Conservation (phyloP, 1,140 invertebrate genomes). For the Drosophila sturtevanti region DNA sequence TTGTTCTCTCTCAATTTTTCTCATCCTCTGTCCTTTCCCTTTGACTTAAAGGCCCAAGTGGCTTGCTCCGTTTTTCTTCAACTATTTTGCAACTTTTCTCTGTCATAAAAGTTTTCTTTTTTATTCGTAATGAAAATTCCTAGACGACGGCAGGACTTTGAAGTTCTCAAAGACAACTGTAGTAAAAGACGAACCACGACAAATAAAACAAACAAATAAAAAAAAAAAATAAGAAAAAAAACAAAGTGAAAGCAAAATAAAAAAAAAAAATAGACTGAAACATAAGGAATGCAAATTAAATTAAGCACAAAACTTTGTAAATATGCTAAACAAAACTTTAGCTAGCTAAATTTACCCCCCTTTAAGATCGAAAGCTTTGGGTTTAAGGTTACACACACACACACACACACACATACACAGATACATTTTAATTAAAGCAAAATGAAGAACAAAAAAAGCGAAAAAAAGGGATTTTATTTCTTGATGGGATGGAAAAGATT, state of each 20-base stretch:
- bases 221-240: constrained; percentile 25
- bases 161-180: constrained; percentile 19
- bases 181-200: background rate
- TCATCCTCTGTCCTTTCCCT: too few relatives aligned
- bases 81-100: constrained; percentile 9
- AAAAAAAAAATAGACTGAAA: too few relatives aligned
- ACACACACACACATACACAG: too few relatives aligned
- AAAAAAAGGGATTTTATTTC: background rate
- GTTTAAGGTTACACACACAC: background rate
- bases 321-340: constrained; percentile 68
- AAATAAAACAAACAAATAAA: constrained; percentile 6
- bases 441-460: background rate
- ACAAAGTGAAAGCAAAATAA: too few relatives aligned
- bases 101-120: constrained; percentile 18
- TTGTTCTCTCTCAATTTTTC: too few relatives aligned
- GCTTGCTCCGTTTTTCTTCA: constrained; percentile 1
- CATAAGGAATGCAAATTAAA: constrained; percentile 68
- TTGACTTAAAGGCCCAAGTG: constrained; percentile 10
- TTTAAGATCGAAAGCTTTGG: background rate
- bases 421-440: background rate
- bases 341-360: background rate
- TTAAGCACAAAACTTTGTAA: constrained; percentile 74
- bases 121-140: constrained; percentile 49
- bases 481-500: background rate
- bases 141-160: constrained; percentile 34